Conservation (phyloP, 2,797 vertebrate species). For the Rallus crepitans region DNA sequence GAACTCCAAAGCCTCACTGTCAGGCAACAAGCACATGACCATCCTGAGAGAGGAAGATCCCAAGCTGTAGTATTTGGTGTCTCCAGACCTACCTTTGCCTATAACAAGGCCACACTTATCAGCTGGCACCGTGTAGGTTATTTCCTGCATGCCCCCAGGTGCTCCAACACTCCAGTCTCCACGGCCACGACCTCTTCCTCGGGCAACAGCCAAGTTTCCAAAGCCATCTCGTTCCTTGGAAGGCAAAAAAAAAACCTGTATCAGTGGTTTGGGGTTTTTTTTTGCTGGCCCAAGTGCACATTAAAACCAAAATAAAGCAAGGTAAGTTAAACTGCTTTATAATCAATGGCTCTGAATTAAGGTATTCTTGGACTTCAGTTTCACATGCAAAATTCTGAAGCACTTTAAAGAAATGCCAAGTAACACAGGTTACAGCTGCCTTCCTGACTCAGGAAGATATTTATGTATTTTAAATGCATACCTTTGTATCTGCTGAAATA, state of each 20-base stretch:
- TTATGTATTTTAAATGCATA: constrained; percentile 3
- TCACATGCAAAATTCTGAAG: not conserved
- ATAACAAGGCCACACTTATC: constrained; percentile 98
- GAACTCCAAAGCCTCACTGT: not conserved
- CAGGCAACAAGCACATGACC: not conserved
- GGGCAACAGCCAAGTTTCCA: constrained; percentile 84
- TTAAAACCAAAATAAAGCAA: not conserved
- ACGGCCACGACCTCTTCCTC: constrained; percentile 89
- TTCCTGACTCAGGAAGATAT: constrained; percentile 16
- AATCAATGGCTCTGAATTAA: not conserved
- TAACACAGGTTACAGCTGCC: not conserved
- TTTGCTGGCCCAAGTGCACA: not conserved
- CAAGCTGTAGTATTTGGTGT: not conserved
- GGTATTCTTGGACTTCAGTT: not conserved
- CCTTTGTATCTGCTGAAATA: not conserved
- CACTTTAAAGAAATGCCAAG: constrained; percentile 16
- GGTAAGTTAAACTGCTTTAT: not conserved
- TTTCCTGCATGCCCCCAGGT: constrained; percentile 91
- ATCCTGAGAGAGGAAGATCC: not conserved
- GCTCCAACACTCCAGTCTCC: constrained; percentile 88
- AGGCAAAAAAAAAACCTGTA: not conserved
- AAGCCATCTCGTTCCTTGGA: constrained; percentile 94
- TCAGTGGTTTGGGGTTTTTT: not conserved
- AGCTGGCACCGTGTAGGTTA: constrained; percentile 95
- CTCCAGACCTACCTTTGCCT: constrained; percentile 88